phyloP scores from a whole-genome alignment of 1,140 invertebrate genomes.

The Stegodyphus mimosarum region DNA sequence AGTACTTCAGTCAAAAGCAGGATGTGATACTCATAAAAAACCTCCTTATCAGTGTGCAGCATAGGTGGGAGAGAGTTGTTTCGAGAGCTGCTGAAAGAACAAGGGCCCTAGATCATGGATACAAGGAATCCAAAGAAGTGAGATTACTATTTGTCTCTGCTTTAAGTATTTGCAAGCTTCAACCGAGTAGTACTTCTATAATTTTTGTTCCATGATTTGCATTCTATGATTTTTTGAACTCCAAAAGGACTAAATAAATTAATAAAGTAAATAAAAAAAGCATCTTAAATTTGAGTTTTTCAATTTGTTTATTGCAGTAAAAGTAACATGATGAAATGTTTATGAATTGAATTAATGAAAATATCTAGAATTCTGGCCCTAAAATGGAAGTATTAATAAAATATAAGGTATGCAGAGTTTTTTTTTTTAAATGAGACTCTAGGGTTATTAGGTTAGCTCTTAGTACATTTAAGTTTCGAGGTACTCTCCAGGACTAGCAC shows the following conservation, averaged over 20 bases:
- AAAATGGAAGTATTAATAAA: too few species aligned
- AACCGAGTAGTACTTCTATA: neutral
- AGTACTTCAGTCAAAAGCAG: slow-evolving; percentile 99
- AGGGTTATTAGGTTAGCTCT: too few species aligned
- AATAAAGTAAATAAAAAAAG: too few species aligned
- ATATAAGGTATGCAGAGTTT: too few species aligned
- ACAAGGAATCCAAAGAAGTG: slow-evolving; percentile 91
- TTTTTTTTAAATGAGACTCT: too few species aligned
- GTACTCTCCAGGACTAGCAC: too few species aligned
- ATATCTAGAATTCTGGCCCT: too few species aligned
- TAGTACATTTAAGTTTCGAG: too few species aligned
- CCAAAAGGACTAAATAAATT: too few species aligned
- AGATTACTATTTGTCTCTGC: neutral
- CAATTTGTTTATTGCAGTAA: neutral
- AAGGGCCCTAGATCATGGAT: slow-evolving; percentile 89
- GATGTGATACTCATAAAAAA: slow-evolving; percentile 99
- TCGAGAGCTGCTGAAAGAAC: slow-evolving; percentile 94
- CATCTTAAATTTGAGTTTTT: neutral
- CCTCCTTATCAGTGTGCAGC: slow-evolving; percentile 93
- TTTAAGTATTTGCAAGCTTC: neutral
- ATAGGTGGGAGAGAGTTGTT: slow-evolving; percentile 96
- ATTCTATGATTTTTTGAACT: too few species aligned
- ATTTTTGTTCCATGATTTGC: neutral
- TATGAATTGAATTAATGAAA: too few species aligned
- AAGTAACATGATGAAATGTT: too few species aligned